Conservation (phyloP, 2,113 vertebrate species). For the Malurus elegans region DNA sequence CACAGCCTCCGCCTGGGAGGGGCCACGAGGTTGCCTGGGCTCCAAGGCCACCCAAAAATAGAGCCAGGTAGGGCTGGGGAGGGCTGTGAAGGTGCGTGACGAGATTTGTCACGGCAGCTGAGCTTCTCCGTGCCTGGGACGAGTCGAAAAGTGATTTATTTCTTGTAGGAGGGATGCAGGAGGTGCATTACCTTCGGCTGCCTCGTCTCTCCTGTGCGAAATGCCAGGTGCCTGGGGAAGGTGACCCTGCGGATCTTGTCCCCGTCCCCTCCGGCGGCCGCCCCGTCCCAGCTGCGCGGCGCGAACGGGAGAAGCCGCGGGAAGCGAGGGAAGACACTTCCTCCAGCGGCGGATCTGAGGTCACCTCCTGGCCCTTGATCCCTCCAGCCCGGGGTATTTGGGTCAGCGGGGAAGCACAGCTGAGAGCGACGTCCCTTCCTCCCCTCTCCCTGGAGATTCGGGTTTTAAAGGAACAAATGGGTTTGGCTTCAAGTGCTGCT, state of each 20-base stretch:
- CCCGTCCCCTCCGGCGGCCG: rapidly evolving
- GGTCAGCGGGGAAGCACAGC: conserved; percentile 57
- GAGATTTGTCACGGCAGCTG: neutral
- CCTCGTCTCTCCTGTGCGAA: neutral
- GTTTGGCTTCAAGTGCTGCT: neutral
- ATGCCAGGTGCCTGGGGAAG: neutral
- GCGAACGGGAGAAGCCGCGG: conserved; percentile 24
- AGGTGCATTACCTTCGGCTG: rapidly evolving
- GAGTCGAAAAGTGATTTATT: neutral
- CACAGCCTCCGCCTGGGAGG: rapidly evolving
- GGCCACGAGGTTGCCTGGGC: neutral
- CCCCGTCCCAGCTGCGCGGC: neutral
- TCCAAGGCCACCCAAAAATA: neutral
- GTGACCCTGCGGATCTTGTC: neutral
- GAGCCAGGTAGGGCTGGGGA: neutral
- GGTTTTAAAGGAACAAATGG: conserved; percentile 52
- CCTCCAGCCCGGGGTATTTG: conserved; percentile 32
- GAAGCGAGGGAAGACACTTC: conserved; percentile 64
- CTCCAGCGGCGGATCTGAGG: conserved; percentile 44
- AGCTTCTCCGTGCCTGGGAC: neutral
- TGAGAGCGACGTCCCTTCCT: conserved; percentile 43
- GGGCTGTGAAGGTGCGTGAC: rapidly evolving
- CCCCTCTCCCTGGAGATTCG: neutral
- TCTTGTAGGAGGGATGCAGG: neutral
- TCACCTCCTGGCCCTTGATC: conserved; percentile 57